Conservation (phyloP, 1,140 invertebrate species). For the Glossosoma conforme region DNA sequence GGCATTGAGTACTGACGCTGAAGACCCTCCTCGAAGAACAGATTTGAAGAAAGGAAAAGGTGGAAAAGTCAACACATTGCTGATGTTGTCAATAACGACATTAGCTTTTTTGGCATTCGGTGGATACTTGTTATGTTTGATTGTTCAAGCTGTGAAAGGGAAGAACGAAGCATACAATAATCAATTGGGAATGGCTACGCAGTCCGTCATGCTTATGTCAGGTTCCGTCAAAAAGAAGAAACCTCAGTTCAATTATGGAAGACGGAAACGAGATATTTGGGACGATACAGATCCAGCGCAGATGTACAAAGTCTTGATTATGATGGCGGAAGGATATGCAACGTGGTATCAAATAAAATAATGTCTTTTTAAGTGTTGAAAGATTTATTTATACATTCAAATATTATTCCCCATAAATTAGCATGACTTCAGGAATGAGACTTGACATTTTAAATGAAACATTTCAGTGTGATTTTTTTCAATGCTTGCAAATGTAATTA, state of each 20-base stretch:
- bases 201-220: constrained; percentile 37
- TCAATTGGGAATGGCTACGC: constrained; percentile 32
- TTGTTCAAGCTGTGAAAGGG: constrained; percentile 63
- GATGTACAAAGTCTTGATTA: constrained; percentile 47
- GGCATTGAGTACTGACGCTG: constrained; percentile 35
- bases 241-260: constrained; percentile 40
- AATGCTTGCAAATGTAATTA: too few species aligned
- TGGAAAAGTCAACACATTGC: constrained; percentile 59
- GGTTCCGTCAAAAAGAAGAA: constrained; percentile 45
- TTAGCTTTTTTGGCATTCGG: constrained; percentile 73
- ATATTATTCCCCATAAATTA: too few species aligned
- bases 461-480: too few species aligned
- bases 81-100: constrained; percentile 66
- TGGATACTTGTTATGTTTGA: constrained; percentile 68
- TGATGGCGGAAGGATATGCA: constrained; percentile 52
- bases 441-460: too few species aligned
- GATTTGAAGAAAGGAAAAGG: constrained; percentile 37
- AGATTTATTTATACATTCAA: too few species aligned
- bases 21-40: constrained; percentile 39
- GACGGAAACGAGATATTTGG: constrained; percentile 36
- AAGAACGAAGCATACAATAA: constrained; percentile 38
- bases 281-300: constrained; percentile 43
- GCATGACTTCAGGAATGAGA: too few species aligned
- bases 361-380: too few species aligned
- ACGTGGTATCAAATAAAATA: constrained; percentile 41